A percentile compares a stretch with the other conserved stretches of the same genome.
Conservation (phyloP, 2,797 vertebrate species). For the Hybognathus amarus region DNA sequence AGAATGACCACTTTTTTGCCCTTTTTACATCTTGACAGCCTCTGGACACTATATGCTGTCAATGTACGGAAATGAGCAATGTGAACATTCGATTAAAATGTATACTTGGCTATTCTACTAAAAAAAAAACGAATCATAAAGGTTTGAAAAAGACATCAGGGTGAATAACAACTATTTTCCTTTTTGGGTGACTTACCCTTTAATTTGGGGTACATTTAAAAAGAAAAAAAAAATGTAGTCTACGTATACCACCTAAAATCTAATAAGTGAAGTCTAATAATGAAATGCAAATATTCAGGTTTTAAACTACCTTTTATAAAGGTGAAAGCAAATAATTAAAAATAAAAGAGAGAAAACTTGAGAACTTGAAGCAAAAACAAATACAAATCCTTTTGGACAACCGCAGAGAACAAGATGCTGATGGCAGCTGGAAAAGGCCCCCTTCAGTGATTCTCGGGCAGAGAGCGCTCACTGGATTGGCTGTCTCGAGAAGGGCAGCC, state of each 20-base stretch:
- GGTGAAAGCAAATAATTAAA: conserved; percentile 71
- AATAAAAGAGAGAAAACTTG: conserved; percentile 81
- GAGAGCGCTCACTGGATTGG: conserved; percentile 97
- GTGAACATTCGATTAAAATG: not conserved
- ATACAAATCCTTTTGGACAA: conserved; percentile 99
- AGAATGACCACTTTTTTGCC: not conserved
- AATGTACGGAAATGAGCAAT: not conserved
- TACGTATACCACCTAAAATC: not conserved
- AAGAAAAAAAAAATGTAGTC: not conserved
- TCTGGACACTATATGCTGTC: not conserved
- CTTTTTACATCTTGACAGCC: not conserved
- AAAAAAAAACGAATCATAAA: not conserved
- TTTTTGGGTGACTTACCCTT: not conserved
- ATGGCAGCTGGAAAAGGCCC: conserved; percentile 96
- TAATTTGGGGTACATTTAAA: not conserved
- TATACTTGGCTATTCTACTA: not conserved
- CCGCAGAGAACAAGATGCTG: conserved; percentile 97
- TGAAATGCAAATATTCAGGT: conserved; percentile 28
- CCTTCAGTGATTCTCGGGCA: conserved; percentile 98
- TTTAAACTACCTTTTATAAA: conserved; percentile 66
- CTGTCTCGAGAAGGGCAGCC: conserved; percentile 98
- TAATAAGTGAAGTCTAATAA: not conserved
- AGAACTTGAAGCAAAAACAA: conserved; percentile 80
- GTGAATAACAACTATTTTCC: conserved; percentile 1
- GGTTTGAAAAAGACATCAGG: not conserved